Evolutionary conservation across 1,140 invertebrate species (phyloP).

Genomic region (Drosophila saltans): DNA sequence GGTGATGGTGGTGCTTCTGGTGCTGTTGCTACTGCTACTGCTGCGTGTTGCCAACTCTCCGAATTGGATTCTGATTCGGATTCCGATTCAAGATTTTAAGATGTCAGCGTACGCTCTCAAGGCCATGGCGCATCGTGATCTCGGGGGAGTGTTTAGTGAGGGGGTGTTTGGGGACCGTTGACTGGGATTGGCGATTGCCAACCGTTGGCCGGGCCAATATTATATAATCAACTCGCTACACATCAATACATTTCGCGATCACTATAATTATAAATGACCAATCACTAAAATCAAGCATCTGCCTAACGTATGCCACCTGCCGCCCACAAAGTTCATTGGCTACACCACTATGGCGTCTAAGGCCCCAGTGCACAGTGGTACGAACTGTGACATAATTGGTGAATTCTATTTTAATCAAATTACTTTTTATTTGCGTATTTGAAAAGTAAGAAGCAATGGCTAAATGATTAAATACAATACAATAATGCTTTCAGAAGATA

Average conservation of each 20-base stretch:
- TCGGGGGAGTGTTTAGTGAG: no score
- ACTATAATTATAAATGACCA: slow-evolving; percentile 2
- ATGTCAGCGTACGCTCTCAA: slow-evolving; percentile 72
- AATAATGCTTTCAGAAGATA: no score
- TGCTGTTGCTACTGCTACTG: slow-evolving; percentile 25
- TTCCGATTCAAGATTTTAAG: slow-evolving; percentile 24
- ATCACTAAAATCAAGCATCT: background rate
- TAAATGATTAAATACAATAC: no score
- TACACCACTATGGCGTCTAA: background rate
- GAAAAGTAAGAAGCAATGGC: no score
- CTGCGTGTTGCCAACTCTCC: slow-evolving; percentile 30
- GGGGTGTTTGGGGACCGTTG: background rate
- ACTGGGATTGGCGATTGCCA: background rate
- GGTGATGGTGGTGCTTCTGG: slow-evolving; percentile 2
- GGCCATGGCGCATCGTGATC: slow-evolving; percentile 62
- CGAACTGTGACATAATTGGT: background rate
- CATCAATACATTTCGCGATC: background rate
- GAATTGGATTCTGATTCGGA: slow-evolving; percentile 10
- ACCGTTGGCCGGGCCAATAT: background rate
- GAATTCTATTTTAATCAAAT: no score
- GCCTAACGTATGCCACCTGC: background rate
- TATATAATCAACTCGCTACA: slow-evolving; percentile 12
- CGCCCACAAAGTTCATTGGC: slow-evolving; percentile 51
- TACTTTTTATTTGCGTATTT: no score
- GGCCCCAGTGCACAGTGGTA: slow-evolving; percentile 1